These are phyloP conservation scores for Lasiommata megera DNA, from an alignment of 2,888 invertebrate genomes.

Conservation along the genomic window DNA sequence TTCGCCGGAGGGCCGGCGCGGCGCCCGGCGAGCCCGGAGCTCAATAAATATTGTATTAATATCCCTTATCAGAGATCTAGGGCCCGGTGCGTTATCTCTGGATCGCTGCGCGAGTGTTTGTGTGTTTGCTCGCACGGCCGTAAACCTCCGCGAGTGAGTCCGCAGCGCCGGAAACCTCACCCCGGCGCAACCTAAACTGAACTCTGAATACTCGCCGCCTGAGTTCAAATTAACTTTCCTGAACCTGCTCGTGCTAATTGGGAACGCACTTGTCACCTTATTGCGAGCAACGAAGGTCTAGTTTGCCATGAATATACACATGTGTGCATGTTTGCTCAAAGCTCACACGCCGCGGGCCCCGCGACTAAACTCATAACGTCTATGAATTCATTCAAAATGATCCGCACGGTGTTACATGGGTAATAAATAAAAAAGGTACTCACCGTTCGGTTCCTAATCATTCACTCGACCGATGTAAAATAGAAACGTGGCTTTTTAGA, in stretches of 20 bases:
- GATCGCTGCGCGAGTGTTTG: conserved; percentile 35
- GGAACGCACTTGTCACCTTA: conserved; percentile 7
- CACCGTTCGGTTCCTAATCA: too few relatives aligned
- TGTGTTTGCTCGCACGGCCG: conserved; percentile 25
- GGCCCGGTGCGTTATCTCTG: conserved; percentile 43
- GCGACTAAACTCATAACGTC: not conserved
- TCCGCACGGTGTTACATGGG: too few relatives aligned
- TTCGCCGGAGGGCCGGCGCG: conserved; percentile 19
- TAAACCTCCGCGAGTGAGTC: conserved; percentile 27
- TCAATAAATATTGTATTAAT: conserved; percentile 41
- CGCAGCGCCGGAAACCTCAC: conserved; percentile 26
- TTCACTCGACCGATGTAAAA: too few relatives aligned
- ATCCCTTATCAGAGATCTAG: conserved; percentile 44
- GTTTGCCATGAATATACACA: conserved; percentile 14
- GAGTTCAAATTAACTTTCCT: conserved; percentile 16
- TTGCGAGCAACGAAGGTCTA: conserved; percentile 21
- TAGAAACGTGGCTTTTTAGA: too few relatives aligned
- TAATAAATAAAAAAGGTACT: too few relatives aligned
- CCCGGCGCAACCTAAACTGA: conserved; percentile 3
- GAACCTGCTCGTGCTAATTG: not conserved
- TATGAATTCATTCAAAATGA: not conserved
- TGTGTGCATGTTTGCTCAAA: conserved; percentile 31
- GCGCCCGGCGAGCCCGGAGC: conserved; percentile 18
- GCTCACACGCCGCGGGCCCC: not conserved
- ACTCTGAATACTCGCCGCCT: conserved; percentile 19